Base-by-base conservation (phyloP, 2,113 vertebrate genomes). In the Esox niger region DNA sequence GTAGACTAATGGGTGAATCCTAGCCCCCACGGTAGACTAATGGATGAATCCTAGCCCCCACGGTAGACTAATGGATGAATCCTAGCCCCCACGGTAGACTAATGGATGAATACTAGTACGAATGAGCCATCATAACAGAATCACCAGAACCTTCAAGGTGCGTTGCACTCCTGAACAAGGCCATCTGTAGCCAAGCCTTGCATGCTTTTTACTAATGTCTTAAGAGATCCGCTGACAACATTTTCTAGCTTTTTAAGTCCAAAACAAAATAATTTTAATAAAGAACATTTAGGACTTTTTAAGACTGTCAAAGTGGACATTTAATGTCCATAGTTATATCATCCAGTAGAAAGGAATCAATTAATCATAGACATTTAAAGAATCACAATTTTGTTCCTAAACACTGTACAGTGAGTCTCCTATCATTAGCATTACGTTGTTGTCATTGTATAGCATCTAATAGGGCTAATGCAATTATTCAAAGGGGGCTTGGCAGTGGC, bases 161-260 rank as follows among this genome's bases (percentile, higher is more conserved):
- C n/a, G n/a, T n/a, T n/a, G n/a, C n/a, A n/a, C n/a, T 71, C 76
- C 83, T 82, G 78, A 69, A 74, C 65, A 71, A 71, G 74, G 73
- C 68, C 2, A 13, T 2, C 9, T 46, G 65, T 54, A 27, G 77
- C 76, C 81, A 81, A 64, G 76, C 75, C 81, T 76, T 21, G 81
- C 79, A 83, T 82, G 80, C 79, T 85, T 85, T 87, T 83, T 82
- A 80, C 56, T 63, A 21, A 23, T 2, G n/a, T 33, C 35, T 25
- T n/a, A 23, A 54, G 17, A n/a, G 33, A 75, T 73, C 82, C 81
- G 68, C 72, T 73, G 43, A 73, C 67, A 61, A 78, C 30, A 66
- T 78, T 86, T 84, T 84, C 35, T 83, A 87, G 76, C 80, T 83
- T 86, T 86, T 82, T 25, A 56, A 32, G 32, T n/a, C 17, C 20